phyloP scores from a whole-genome alignment of 2,797 vertebrate species.

The Sebastes melanostomus region DNA sequence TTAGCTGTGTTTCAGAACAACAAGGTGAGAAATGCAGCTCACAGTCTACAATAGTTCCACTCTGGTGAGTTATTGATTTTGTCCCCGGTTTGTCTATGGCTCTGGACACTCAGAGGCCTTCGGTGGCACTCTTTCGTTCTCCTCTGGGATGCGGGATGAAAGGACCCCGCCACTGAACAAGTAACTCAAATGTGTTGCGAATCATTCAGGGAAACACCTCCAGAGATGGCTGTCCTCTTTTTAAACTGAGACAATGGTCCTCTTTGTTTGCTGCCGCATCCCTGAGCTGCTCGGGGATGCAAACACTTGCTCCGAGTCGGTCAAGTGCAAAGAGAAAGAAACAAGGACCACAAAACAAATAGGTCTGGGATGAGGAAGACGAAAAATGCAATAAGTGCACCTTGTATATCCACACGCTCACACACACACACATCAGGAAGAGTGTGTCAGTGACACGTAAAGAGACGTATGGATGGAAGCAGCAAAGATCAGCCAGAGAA shows the following conservation, averaged over 20 bases:
- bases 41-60: conserved; percentile 74
- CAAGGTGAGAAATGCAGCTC: conserved; percentile 80
- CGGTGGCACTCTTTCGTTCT: conserved; percentile 62
- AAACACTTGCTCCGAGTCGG: conserved; percentile 41
- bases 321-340: conserved; percentile 49
- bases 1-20: conserved; percentile 80
- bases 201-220: conserved; percentile 63
- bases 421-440: neutral
- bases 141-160: conserved; percentile 67
- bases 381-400: conserved; percentile 44
- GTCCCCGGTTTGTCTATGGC: conserved; percentile 46
- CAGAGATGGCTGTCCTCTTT: conserved; percentile 62
- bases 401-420: conserved; percentile 14
- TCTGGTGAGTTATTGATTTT: conserved; percentile 82
- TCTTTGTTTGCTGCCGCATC: conserved; percentile 51
- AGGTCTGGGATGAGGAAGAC: conserved; percentile 9
- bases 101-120: conserved; percentile 51
- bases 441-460: conserved; percentile 16
- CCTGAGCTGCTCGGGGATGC: conserved; percentile 44
- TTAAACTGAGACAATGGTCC: conserved; percentile 72
- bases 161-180: conserved; percentile 62
- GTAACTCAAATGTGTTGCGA: conserved; percentile 60
- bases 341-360: conserved; percentile 35
- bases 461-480: conserved; percentile 1
- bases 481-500: neutral